phyloP scores from a whole-genome alignment of 2,113 vertebrate species.

The Coreoperca whiteheadi region DNA sequence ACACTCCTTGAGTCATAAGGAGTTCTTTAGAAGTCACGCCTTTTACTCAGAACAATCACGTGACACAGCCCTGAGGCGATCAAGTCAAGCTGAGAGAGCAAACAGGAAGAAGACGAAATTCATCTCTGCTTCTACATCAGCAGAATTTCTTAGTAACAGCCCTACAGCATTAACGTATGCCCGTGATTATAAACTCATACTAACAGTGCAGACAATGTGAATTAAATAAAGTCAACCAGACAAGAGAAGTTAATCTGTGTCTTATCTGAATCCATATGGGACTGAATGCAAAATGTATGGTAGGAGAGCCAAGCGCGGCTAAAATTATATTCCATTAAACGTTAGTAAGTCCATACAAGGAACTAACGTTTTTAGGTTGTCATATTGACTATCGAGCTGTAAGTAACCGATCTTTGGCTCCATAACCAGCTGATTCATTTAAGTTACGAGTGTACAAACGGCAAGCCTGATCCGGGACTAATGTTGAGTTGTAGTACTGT shows the following conservation, averaged over 20 bases:
- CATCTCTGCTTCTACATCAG: not conserved
- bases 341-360: too few species aligned
- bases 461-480: not conserved
- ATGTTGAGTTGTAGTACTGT: too few species aligned
- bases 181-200: not conserved
- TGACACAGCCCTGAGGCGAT: conserved; percentile 25
- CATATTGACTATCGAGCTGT: too few species aligned
- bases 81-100: not conserved
- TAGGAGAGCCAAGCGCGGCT: not conserved
- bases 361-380: too few species aligned
- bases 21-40: conserved; percentile 44
- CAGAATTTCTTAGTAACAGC: not conserved
- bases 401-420: not conserved
- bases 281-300: not conserved
- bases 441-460: not conserved
- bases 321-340: not conserved
- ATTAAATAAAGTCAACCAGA: not conserved
- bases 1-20: conserved; percentile 19
- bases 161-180: not conserved
- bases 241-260: not conserved
- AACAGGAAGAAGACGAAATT: not conserved
- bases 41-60: conserved; percentile 42
- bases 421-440: not conserved
- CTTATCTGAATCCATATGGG: not conserved
- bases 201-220: not conserved